Evolutionary conservation across 2,113 vertebrate genomes (phyloP), one percentile per base, ranked within the genome.

Genomic region (Butorides virescens): DNA sequence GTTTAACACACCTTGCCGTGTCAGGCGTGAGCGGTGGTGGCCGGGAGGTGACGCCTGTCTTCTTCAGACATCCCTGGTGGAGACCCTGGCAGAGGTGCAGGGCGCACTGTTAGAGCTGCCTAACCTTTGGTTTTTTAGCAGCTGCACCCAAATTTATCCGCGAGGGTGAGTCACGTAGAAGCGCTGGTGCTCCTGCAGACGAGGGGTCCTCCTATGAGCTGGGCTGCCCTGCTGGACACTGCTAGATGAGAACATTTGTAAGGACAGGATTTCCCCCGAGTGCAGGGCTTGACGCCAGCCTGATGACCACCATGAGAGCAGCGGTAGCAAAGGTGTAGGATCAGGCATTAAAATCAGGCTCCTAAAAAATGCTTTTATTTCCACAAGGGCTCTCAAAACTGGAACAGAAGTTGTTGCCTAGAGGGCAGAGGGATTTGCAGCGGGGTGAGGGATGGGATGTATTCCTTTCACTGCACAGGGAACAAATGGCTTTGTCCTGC

Each of bases 21-120:
- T n/a, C 47, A 50, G 65, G n/a, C 0, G 0, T 46, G 50, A 78
- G 42, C 0, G 1, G 32, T 46, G n/a, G 10, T 62, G 78, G n/a
- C 23, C 34, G 46, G 44, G 44, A 67, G 30, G 30, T 36, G 67
- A 39, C 39, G 50, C 26, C 22, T 42, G 12, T 47, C 70, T 75
- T 71, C 70, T 55, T 66, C 81, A 75, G 56, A 16, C 26, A 32
- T 30, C 39, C 22, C 58, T 29, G 17, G 13, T 8, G 21, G 62
- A 79, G 53, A 83, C 29, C 20, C 44, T 76, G 72, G 52, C 44
- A 75, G 79, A 71, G 56, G n/a, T 1, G 1, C 61, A 50, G 27
- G 26, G 62, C 32, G 52, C 47, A 20, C 34, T 20, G 49, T 59
- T 67, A 44, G 25, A 21, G 79, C 32, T 87, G 42, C 9, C 50